These are phyloP conservation scores for Noctua fimbriata DNA, from an alignment of 2,888 invertebrate species.

Conservation along the genomic window DNA sequence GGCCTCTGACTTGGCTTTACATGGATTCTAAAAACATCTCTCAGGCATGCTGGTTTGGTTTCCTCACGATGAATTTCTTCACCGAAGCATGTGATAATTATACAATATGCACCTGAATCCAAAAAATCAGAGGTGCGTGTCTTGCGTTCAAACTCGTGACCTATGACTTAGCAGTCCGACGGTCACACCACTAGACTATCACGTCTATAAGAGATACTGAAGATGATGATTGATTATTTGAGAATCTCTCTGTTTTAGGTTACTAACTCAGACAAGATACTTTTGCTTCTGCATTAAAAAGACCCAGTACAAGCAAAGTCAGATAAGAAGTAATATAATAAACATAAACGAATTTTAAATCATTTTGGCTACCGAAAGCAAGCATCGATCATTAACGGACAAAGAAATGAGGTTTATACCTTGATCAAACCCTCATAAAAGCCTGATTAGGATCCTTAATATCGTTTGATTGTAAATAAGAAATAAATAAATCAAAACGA, in stretches of 20 bases:
- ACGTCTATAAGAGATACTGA: background rate
- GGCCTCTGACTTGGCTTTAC: too few relatives aligned
- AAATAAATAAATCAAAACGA: constrained; percentile 29
- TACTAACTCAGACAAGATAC: background rate
- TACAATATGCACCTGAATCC: too few relatives aligned
- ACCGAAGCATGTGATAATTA: too few relatives aligned
- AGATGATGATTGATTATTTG: too few relatives aligned
- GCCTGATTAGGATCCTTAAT: constrained; percentile 17
- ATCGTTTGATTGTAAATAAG: constrained; percentile 9
- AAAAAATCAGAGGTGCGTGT: too few relatives aligned
- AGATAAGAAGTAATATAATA: background rate
- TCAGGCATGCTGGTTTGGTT: too few relatives aligned
- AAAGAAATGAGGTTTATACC: constrained; percentile 9
- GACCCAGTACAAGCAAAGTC: background rate
- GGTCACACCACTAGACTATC: too few relatives aligned
- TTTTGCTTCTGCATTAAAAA: background rate
- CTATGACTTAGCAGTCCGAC: too few relatives aligned
- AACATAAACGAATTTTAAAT: background rate
- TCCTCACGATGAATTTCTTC: too few relatives aligned
- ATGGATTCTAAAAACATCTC: too few relatives aligned
- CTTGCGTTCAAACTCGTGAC: too few relatives aligned
- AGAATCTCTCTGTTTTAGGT: background rate
- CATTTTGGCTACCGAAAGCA: constrained; percentile 4
- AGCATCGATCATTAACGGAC: background rate
- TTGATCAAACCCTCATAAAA: constrained; percentile 4